These are phyloP conservation scores for Nothura maculosa DNA, from an alignment of 2,797 vertebrate genomes.

Conservation along the genomic window DNA sequence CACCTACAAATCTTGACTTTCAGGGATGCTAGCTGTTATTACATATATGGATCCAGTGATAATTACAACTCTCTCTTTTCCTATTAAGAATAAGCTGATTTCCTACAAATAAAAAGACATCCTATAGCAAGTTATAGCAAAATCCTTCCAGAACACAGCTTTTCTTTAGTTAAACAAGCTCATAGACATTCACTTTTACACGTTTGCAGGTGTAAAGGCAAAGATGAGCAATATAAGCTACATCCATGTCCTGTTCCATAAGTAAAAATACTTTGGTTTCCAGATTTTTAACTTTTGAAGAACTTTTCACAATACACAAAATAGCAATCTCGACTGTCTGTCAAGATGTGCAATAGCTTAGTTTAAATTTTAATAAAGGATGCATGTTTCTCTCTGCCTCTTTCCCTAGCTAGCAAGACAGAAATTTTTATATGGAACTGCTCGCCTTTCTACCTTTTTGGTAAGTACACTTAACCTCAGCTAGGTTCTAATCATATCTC, in stretches of 20 bases:
- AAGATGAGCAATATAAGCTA: not conserved
- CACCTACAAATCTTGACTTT: not conserved
- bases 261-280: not conserved
- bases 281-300: not conserved
- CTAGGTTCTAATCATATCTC: not conserved
- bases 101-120: not conserved
- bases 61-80: not conserved
- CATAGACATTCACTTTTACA: not conserved
- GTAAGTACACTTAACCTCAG: not conserved
- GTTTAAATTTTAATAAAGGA: not conserved
- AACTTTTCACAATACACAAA: not conserved
- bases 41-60: not conserved
- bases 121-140: not conserved
- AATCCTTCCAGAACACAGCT: not conserved
- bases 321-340: not conserved
- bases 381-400: not conserved
- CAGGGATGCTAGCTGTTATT: not conserved
- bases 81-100: not conserved
- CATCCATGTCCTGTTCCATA: not conserved
- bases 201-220: not conserved
- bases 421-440: not conserved
- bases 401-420: not conserved
- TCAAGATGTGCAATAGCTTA: not conserved
- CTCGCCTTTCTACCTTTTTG: not conserved
- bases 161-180: not conserved